phyloP scores from a whole-genome alignment of 2,888 invertebrate genomes.

The Agriopis marginaria region DNA sequence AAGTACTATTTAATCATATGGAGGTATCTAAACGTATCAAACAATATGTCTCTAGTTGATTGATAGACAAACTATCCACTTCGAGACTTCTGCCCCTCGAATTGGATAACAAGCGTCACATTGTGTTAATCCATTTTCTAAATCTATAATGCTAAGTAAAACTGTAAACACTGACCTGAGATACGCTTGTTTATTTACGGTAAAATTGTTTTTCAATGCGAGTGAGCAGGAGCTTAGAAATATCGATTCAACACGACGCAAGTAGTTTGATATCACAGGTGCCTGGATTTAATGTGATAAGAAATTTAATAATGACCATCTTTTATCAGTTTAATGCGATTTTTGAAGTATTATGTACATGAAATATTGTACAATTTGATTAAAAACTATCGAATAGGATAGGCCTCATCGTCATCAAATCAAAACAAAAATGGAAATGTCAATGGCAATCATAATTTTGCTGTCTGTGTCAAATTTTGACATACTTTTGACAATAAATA shows the following conservation, averaged over 20 bases:
- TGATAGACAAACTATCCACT: background rate
- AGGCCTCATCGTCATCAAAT: too few species aligned
- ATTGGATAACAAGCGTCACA: background rate
- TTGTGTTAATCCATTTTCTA: conserved; percentile 1
- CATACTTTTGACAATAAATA: too few species aligned
- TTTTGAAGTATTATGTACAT: background rate
- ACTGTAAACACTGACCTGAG: conserved; percentile 51
- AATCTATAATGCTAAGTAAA: conserved; percentile 31
- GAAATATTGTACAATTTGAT: background rate
- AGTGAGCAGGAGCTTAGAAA: background rate
- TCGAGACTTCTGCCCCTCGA: background rate
- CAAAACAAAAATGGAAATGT: too few species aligned
- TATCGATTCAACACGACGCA: conserved; percentile 10
- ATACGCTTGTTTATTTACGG: conserved; percentile 20
- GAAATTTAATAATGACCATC: background rate
- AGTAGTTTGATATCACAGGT: background rate
- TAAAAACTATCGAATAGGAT: too few species aligned
- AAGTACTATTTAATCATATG: too few species aligned
- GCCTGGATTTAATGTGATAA: conserved; percentile 3
- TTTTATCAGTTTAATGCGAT: conserved; percentile 4
- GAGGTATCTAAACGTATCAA: too few species aligned
- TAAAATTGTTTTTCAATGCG: conserved; percentile 16
- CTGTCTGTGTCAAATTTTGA: too few species aligned
- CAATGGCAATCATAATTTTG: too few species aligned
- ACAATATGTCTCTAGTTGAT: too few species aligned